Conservation (phyloP, 2,113 vertebrate species). For the Herpailurus yagouaroundi region DNA sequence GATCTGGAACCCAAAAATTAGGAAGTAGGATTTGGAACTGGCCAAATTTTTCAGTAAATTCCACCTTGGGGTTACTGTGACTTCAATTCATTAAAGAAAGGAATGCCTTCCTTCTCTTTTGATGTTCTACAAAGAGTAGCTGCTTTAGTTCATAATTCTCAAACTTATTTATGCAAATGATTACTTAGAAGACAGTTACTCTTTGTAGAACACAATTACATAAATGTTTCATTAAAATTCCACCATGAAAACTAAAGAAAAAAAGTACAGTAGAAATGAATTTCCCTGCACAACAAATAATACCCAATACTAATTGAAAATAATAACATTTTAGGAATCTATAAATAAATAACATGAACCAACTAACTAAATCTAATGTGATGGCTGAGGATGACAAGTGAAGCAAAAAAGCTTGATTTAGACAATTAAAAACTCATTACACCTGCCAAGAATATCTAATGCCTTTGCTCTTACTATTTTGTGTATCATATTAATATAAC, state of each 20-base stretch:
- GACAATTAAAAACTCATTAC: conserved; percentile 7
- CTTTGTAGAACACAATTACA: background rate
- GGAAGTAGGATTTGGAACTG: background rate
- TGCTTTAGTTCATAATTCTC: background rate
- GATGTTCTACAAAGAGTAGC: background rate
- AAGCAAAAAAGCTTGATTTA: background rate
- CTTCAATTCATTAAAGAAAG: background rate
- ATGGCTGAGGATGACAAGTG: background rate
- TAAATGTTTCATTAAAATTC: background rate
- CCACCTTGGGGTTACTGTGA: background rate
- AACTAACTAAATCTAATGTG: background rate
- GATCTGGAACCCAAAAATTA: background rate
- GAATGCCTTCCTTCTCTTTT: background rate
- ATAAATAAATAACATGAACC: background rate
- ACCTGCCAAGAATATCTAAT: background rate
- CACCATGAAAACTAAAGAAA: background rate
- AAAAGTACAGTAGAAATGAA: background rate
- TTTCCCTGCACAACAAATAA: background rate
- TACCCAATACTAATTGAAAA: background rate
- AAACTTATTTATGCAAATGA: background rate
- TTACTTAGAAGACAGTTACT: background rate
- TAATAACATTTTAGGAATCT: background rate
- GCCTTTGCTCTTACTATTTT: background rate
- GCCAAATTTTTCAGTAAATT: background rate
- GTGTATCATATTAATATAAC: background rate